These are phyloP conservation scores for Caenorhabditis afra DNA, from an alignment of 2,888 invertebrate genomes.

Conservation along the genomic window DNA sequence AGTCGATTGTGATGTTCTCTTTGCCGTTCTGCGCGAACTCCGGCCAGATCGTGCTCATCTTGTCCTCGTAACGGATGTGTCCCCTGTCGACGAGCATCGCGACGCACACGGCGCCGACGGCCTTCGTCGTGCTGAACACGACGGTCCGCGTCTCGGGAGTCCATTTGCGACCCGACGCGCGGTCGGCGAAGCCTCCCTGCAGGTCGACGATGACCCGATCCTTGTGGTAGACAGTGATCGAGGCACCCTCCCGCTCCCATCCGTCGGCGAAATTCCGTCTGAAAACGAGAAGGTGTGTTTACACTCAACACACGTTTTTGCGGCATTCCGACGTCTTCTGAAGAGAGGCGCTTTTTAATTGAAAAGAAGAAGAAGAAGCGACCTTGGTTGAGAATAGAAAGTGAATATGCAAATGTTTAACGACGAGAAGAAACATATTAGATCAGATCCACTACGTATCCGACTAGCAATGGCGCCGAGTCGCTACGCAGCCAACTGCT, in stretches of 20 bases:
- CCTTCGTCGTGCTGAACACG: conserved; percentile 79
- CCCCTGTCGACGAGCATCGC: conserved; percentile 81
- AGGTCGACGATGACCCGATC: conserved; percentile 82
- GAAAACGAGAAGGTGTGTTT: conserved; percentile 62
- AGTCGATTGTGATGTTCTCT: conserved; percentile 81
- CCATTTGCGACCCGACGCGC: conserved; percentile 73
- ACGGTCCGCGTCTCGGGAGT: conserved; percentile 76
- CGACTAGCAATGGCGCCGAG: no score
- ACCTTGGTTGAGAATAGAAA: conserved; percentile 22
- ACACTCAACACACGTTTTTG: conserved; percentile 19
- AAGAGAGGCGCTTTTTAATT: conserved; percentile 26
- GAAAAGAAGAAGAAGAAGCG: conserved; percentile 7
- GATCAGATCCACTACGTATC: conserved; percentile 5
- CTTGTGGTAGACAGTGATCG: conserved; percentile 82
- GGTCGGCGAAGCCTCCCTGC: conserved; percentile 70
- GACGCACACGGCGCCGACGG: conserved; percentile 77
- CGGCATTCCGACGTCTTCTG: background rate
- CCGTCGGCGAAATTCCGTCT: conserved; percentile 79
- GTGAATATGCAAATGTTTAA: conserved; percentile 29
- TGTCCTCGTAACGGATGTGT: conserved; percentile 80
- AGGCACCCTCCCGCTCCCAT: conserved; percentile 81
- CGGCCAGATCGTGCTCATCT: conserved; percentile 81
- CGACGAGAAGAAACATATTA: conserved; percentile 23
- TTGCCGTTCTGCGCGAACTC: conserved; percentile 82
- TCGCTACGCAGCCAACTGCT: no score